phyloP scores from a whole-genome alignment of 2,797 vertebrate species.

The Acomys russatus region DNA sequence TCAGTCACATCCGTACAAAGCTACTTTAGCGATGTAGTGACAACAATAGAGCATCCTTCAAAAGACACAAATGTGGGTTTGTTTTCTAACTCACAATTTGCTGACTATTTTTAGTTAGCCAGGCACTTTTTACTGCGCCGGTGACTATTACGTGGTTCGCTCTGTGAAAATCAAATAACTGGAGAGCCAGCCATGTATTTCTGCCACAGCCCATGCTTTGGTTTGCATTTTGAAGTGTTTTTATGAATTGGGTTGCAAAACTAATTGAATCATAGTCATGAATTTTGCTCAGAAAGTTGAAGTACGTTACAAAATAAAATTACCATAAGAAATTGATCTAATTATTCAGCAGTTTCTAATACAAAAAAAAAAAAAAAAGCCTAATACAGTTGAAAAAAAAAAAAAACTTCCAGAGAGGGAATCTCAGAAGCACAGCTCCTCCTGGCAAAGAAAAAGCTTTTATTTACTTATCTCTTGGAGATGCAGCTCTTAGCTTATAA shows the following conservation, averaged over 20 bases:
- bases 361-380: constrained; percentile 56
- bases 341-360: constrained; percentile 79
- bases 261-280: constrained; percentile 68
- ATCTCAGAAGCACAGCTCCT: constrained; percentile 18
- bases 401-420: constrained; percentile 54
- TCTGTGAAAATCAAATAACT: constrained; percentile 78
- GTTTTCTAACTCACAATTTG: constrained; percentile 77
- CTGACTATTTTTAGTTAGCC: constrained; percentile 75
- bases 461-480: constrained; percentile 58
- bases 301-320: constrained; percentile 77
- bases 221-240: constrained; percentile 76
- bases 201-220: constrained; percentile 74
- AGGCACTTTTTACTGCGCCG: constrained; percentile 67
- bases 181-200: constrained; percentile 61
- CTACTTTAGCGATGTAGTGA: constrained; percentile 26
- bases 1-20: background rate
- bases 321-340: constrained; percentile 79
- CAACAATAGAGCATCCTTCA: constrained; percentile 74
- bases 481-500: constrained; percentile 38
- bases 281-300: constrained; percentile 71
- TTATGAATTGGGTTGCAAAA: constrained; percentile 74
- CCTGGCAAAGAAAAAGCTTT: constrained; percentile 52
- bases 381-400: constrained; percentile 19
- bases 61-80: constrained; percentile 73
- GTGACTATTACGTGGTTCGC: constrained; percentile 72